phyloP scores from a whole-genome alignment of 2,113 vertebrate genomes.

The Tylochromis polylepis region DNA sequence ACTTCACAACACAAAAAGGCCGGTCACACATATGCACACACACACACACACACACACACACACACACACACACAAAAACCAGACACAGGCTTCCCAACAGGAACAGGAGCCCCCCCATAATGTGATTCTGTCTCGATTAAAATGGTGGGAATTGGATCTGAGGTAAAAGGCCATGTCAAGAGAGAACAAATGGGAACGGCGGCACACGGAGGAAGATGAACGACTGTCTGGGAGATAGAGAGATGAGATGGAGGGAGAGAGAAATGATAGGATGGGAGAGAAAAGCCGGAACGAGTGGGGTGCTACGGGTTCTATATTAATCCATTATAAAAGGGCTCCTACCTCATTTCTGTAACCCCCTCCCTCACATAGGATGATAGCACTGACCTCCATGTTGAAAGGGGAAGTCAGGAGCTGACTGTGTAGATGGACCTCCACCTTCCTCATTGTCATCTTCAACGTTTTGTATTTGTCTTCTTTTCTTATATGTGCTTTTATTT shows the following conservation, averaged over 20 bases:
- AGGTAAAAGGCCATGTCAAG: slow-evolving; percentile 71
- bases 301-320: slow-evolving; percentile 30
- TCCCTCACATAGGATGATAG: slow-evolving; percentile 9
- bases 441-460: neutral
- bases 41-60: neutral
- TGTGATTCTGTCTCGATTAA: slow-evolving; percentile 67
- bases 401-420: neutral
- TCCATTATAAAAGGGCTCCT: slow-evolving; percentile 38
- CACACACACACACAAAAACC: neutral
- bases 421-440: neutral
- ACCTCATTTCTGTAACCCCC: neutral
- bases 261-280: neutral
- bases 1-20: neutral
- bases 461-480: neutral
- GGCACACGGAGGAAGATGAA: slow-evolving; percentile 60
- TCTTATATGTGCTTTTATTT: neutral
- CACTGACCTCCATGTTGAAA: slow-evolving; percentile 31
- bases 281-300: neutral
- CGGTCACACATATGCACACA: neutral
- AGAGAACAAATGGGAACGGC: slow-evolving; percentile 62
- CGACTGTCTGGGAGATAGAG: slow-evolving; percentile 62
- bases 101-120: slow-evolving; percentile 42
- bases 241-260: slow-evolving; percentile 36
- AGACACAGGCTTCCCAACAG: neutral
- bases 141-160: slow-evolving; percentile 68